These are phyloP conservation scores for Caenorhabditis becei DNA, from an alignment of 2,888 invertebrate genomes.

Conservation along the genomic window DNA sequence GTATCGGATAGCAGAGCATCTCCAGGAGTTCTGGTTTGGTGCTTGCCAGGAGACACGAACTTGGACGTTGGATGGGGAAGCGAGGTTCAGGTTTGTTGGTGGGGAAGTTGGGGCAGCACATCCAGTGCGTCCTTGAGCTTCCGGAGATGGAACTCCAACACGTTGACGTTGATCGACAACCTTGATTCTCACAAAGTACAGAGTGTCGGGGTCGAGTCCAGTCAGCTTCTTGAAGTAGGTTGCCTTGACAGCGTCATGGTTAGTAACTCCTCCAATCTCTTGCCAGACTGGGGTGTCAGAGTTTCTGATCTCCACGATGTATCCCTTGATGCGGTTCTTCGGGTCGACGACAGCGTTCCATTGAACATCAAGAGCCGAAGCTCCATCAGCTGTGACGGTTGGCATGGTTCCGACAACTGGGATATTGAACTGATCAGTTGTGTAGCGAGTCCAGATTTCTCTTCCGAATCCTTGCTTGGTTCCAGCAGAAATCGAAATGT, in stretches of 20 bases:
- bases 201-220: constrained; percentile 82
- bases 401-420: constrained; percentile 76
- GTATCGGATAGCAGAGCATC: constrained; percentile 79
- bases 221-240: constrained; percentile 81
- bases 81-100: constrained; percentile 78
- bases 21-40: constrained; percentile 79
- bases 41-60: constrained; percentile 80
- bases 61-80: constrained; percentile 75
- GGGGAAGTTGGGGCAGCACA: constrained; percentile 81
- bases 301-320: constrained; percentile 79
- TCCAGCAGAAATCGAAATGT: constrained; percentile 78
- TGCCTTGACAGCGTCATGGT: constrained; percentile 78
- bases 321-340: constrained; percentile 78
- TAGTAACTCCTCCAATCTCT: constrained; percentile 77
- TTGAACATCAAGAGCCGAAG: constrained; percentile 78
- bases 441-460: constrained; percentile 78
- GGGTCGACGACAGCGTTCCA: constrained; percentile 80
- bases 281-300: constrained; percentile 79
- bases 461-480: constrained; percentile 80
- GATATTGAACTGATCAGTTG: constrained; percentile 80
- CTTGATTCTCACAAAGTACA: constrained; percentile 83
- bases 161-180: constrained; percentile 79
- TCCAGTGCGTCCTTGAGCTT: constrained; percentile 81
- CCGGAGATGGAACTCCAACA: constrained; percentile 79
- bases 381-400: constrained; percentile 78